phyloP scores from a whole-genome alignment of 1,140 invertebrate genomes.

The Caenorhabditis latens region DNA sequence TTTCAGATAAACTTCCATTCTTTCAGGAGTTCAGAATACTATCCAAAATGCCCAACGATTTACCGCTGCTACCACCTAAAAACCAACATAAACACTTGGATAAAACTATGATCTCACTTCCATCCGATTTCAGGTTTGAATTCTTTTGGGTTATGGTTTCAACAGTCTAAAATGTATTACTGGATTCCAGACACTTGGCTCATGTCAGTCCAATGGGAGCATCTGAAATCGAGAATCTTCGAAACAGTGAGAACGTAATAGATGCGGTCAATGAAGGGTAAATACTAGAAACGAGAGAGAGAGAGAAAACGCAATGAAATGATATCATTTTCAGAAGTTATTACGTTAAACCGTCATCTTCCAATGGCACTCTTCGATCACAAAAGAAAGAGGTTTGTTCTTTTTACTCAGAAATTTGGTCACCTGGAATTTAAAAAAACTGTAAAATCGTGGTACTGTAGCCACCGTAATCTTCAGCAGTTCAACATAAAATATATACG shows the following conservation, averaged over 20 bases:
- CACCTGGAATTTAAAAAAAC: no score
- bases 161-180: not conserved
- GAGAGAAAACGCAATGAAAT: not conserved
- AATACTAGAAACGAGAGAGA: not conserved
- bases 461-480: no score
- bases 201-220: not conserved
- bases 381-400: slow-evolving; percentile 6
- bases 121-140: slow-evolving; percentile 19
- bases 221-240: slow-evolving; percentile 40
- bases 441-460: no score
- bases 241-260: not conserved
- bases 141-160: no score
- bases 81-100: slow-evolving; percentile 33
- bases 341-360: slow-evolving; percentile 32
- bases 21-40: not conserved
- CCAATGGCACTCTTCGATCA: not conserved
- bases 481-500: no score
- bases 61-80: slow-evolving; percentile 8
- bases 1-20: not conserved
- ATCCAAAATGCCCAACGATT: slow-evolving; percentile 22
- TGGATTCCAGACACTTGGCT: slow-evolving; percentile 14
- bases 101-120: slow-evolving; percentile 42
- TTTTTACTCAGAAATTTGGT: not conserved
- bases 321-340: slow-evolving; percentile 19
- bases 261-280: slow-evolving; percentile 40